Conservation (phyloP, 2,888 invertebrate species). For the Fabriciana adippe region DNA sequence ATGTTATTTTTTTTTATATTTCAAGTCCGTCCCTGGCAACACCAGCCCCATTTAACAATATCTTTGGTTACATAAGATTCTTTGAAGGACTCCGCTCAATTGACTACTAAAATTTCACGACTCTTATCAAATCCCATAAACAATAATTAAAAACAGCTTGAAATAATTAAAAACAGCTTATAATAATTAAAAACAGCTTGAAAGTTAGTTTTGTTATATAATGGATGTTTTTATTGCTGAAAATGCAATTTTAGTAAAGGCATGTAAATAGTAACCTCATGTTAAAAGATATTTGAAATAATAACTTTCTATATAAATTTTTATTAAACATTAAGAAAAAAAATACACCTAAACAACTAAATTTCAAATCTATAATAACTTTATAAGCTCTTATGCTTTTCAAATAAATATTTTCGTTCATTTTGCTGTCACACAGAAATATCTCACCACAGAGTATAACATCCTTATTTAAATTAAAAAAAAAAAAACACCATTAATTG, state of each 20-base stretch:
- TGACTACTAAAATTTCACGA: slow-evolving; percentile 23
- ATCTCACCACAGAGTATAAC: slow-evolving; percentile 2
- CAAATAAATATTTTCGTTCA: too few relatives aligned
- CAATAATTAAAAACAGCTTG: not conserved
- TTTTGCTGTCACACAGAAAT: too few relatives aligned
- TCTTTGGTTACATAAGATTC: slow-evolving; percentile 73
- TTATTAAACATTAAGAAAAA: too few relatives aligned
- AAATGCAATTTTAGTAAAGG: too few relatives aligned
- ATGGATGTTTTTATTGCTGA: too few relatives aligned
- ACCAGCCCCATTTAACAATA: slow-evolving; percentile 44
- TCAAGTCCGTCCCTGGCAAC: not conserved
- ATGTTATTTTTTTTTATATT: not conserved
- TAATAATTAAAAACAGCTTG: not conserved
- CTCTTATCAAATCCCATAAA: slow-evolving; percentile 17
- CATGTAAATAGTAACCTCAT: too few relatives aligned
- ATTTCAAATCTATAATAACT: too few relatives aligned
- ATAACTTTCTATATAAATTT: too few relatives aligned
- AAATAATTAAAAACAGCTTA: not conserved
- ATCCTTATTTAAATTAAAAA: not conserved
- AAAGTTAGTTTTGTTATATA: too few relatives aligned
- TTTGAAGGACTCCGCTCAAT: slow-evolving; percentile 37
- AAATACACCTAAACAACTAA: too few relatives aligned
- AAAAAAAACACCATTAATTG: not conserved
- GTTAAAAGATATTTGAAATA: too few relatives aligned
- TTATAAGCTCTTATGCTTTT: too few relatives aligned